A percentile compares a stretch with the other conserved stretches of the same genome.
These are phyloP conservation scores for Falcunculus frontatus DNA, from an alignment of 2,113 vertebrate genomes.

Conservation along the genomic window DNA sequence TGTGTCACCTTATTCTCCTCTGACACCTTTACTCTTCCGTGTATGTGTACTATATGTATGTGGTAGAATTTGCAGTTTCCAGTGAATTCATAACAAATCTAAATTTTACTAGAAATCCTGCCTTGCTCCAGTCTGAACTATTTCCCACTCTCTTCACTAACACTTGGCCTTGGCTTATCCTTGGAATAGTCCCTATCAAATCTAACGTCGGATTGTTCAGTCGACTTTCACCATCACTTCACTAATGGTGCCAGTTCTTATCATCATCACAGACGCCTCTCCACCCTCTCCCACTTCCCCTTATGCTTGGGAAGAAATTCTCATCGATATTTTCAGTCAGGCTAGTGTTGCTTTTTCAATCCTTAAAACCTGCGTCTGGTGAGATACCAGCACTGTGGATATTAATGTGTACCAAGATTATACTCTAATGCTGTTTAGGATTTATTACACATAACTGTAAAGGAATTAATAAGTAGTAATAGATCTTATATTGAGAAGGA, in stretches of 20 bases:
- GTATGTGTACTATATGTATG: neutral
- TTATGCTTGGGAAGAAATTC: neutral
- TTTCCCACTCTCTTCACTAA: conserved; percentile 51
- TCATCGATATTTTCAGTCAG: neutral
- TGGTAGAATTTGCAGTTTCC: neutral
- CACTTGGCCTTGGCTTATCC: conserved; percentile 50
- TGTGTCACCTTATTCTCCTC: neutral
- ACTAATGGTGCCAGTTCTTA: conserved; percentile 51
- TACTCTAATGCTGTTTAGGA: neutral
- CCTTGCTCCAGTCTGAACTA: neutral
- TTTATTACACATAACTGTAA: neutral
- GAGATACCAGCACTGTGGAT: neutral
- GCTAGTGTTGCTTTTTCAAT: neutral
- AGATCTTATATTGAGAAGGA: neutral
- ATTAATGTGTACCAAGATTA: neutral
- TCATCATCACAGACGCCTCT: conserved; percentile 42
- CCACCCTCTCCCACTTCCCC: neutral
- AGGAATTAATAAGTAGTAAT: neutral
- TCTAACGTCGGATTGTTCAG: neutral
- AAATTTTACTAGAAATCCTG: neutral
- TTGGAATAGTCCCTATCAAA: conserved; percentile 8
- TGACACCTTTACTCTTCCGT: neutral
- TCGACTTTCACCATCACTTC: conserved; percentile 35
- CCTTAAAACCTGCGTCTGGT: neutral
- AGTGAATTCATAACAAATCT: neutral